Evolutionary conservation across 2,797 vertebrate genomes (phyloP).

Genomic region (Mallotus villosus): DNA sequence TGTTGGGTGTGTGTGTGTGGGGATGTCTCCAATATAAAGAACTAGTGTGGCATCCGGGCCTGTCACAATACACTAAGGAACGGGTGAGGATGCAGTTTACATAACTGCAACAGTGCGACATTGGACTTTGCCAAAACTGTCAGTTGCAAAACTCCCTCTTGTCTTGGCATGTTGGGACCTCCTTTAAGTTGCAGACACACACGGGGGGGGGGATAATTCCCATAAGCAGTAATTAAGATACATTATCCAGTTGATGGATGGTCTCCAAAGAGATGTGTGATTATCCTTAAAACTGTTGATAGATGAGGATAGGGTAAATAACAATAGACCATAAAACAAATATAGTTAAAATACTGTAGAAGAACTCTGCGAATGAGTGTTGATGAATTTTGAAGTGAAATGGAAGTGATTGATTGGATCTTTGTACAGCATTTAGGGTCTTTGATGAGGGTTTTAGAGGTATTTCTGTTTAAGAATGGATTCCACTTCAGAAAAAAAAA

Average conservation of each 20-base stretch:
- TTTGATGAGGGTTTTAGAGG: background rate
- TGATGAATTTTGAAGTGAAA: no score
- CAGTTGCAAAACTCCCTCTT: conserved; percentile 50
- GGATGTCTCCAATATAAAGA: conserved; percentile 27
- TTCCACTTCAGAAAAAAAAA: background rate
- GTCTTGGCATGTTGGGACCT: conserved; percentile 59
- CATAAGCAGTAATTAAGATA: conserved; percentile 35
- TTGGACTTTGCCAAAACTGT: conserved; percentile 16
- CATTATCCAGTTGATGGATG: background rate
- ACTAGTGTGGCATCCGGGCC: conserved; percentile 38
- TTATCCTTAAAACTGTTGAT: conserved; percentile 23
- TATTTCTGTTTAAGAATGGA: background rate
- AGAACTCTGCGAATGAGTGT: background rate
- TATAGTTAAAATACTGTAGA: background rate
- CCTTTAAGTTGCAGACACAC: conserved; percentile 44
- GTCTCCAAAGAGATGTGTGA: background rate
- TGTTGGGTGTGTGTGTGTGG: no score
- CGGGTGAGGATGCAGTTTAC: conserved; percentile 19
- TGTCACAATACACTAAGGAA: conserved; percentile 36
- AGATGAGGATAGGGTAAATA: conserved; percentile 13
- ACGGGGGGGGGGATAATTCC: conserved; percentile 43
- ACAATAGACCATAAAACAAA: background rate
- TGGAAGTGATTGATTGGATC: background rate
- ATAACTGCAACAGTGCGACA: background rate
- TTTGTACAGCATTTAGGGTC: background rate